Percentiles rank a stretch among this genome's conserved stretches.
Evolutionary conservation across 2,888 invertebrate genomes (phyloP).

Genomic region (Pristionchus maxplancki): DNA sequence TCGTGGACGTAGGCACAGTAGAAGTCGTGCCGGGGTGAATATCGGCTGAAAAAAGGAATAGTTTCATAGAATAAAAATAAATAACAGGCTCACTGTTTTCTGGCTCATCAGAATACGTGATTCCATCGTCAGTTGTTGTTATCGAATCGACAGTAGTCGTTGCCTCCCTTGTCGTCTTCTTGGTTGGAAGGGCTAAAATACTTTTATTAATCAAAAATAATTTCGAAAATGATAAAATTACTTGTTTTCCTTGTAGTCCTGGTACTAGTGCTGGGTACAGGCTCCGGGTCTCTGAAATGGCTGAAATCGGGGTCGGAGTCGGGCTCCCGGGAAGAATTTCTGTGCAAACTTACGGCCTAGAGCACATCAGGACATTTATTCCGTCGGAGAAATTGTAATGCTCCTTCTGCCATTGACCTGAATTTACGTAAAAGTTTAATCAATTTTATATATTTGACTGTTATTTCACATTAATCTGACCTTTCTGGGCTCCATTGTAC

Average conservation of each 20-base stretch:
- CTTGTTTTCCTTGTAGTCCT: neutral
- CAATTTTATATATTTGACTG: too few relatives aligned
- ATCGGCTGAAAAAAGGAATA: too few relatives aligned
- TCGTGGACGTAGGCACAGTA: too few relatives aligned
- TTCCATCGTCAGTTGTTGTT: neutral
- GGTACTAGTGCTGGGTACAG: neutral
- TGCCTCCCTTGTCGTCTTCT: neutral
- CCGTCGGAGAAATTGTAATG: too few relatives aligned
- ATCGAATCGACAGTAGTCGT: neutral
- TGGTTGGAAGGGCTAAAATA: neutral
- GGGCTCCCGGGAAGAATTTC: neutral
- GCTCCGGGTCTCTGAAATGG: neutral
- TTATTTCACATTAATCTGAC: neutral
- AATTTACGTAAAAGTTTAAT: neutral
- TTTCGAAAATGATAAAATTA: neutral
- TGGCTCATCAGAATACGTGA: neutral
- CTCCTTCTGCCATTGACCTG: constrained; percentile 33
- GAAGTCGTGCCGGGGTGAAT: too few relatives aligned
- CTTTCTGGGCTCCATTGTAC: neutral
- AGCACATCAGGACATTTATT: neutral
- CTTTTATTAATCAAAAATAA: neutral
- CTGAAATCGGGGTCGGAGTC: neutral
- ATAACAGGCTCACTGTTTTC: neutral
- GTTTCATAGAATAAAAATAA: too few relatives aligned
- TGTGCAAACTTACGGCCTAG: neutral